Base-by-base conservation (phyloP, 2,797 vertebrate genomes). In the Pampus argenteus region DNA sequence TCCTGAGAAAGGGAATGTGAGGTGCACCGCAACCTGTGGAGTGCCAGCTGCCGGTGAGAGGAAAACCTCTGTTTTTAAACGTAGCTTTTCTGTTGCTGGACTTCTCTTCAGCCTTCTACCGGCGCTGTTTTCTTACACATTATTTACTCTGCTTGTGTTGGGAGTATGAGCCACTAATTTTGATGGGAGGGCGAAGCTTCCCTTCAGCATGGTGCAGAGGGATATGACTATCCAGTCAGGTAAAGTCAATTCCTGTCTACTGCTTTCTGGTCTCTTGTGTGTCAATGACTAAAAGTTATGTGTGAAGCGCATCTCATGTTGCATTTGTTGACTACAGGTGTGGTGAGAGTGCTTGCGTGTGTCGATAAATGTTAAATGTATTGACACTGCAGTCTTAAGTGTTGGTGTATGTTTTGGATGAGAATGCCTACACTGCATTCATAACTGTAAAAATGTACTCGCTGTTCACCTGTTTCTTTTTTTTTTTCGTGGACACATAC, bases 191-290 rank as follows among this genome's bases (percentile, higher is more conserved):
- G 75, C 72, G 75, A 73, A 18, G 60, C 68, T 70, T 76, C 52
- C 72, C 76, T 63, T 67, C 57, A 74, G 87, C 71, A 87, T 91
- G 86, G 87, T 91, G 57, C 86, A 90, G 86, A 89, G 86, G 84
- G 90, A 91, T 74, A 93, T 94, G 90, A 89, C 90, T 71, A 85
- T 94, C 82, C 78, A 51, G 51, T 77, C 93, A 94, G 94, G 93
- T 95, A 93, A 86, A 47, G 59, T 76, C 62, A 14, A 9, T 48
- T 58, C 7, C 31, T 17, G 22, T 38, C n/a, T 38, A 26, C 28
- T 57, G 50, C 59, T 55, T 45, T 68, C 1, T 8, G 5, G 3
- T 52, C 23, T 25, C 25, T 50, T 36, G 40, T 57, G 15, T 56
- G 57, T 44, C 4, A 45, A 3, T 14, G 18, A 18, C 6, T 59